Percentiles rank a stretch among this genome's conserved stretches.
Evolutionary conservation across 2,797 vertebrate species (phyloP).

Genomic region (Schizopygopsis pylzovi): DNA sequence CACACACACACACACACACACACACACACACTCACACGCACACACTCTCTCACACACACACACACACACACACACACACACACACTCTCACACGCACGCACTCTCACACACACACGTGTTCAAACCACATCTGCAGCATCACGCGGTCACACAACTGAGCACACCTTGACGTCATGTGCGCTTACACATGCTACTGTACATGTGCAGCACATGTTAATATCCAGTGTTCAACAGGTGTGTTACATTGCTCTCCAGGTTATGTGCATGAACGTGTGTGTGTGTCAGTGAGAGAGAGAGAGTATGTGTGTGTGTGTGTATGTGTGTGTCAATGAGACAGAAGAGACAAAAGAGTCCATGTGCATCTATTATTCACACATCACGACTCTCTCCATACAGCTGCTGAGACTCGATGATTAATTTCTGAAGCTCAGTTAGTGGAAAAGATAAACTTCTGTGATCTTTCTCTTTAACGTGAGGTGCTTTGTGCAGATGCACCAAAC

Average conservation of each 20-base stretch:
- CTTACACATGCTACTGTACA: too few species aligned
- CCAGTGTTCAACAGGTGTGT: not conserved
- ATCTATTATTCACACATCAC: slow-evolving; percentile 13
- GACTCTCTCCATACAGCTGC: not conserved
- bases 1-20: not conserved
- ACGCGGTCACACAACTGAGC: not conserved
- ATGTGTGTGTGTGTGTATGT: not conserved
- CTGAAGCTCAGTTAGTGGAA: not conserved
- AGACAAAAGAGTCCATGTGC: slow-evolving; percentile 27
- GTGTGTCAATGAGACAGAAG: not conserved
- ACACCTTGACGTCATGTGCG: not conserved
- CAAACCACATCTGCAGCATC: not conserved
- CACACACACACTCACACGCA: too few species aligned
- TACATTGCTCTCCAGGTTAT: not conserved
- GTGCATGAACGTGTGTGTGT: not conserved
- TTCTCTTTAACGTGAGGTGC: not conserved
- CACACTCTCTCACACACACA: too few species aligned
- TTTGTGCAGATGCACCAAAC: not conserved
- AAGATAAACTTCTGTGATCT: not conserved
- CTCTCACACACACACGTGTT: not conserved
- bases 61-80: too few species aligned
- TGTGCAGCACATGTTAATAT: slow-evolving; percentile 3
- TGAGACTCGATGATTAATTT: not conserved
- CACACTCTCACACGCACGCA: too few species aligned
- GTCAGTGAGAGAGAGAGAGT: not conserved